Percentiles rank a stretch among this genome's conserved stretches.
These are phyloP conservation scores for Solen grandis DNA, from an alignment of 1,140 invertebrate species.

Conservation along the genomic window DNA sequence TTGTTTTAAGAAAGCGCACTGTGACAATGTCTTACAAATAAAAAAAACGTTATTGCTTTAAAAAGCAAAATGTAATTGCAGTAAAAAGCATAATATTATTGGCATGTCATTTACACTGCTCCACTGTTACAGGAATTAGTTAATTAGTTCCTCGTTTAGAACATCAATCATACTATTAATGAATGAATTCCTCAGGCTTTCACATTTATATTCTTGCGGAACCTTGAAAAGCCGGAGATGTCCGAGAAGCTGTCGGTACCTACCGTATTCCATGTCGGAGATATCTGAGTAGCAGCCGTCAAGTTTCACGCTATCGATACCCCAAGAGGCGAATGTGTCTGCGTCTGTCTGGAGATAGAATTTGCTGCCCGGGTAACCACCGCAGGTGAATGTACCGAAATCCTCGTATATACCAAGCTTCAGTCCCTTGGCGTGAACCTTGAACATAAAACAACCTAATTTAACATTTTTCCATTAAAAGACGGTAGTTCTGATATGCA, in stretches of 20 bases:
- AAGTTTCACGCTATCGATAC: slow-evolving; percentile 96
- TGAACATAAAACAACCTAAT: too few relatives aligned
- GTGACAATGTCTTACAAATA: too few relatives aligned
- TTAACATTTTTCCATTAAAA: too few relatives aligned
- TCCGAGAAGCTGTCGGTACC: neutral
- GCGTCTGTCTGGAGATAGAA: slow-evolving; percentile 93
- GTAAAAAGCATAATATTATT: too few relatives aligned
- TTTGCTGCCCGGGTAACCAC: slow-evolving; percentile 94
- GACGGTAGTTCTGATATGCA: too few relatives aligned
- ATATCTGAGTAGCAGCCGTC: slow-evolving; percentile 96
- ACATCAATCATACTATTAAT: neutral
- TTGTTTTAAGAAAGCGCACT: too few relatives aligned
- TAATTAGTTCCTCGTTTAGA: too few relatives aligned
- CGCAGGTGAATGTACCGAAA: slow-evolving; percentile 95
- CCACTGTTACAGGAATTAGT: too few relatives aligned
- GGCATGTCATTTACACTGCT: too few relatives aligned
- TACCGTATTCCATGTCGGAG: slow-evolving; percentile 57
- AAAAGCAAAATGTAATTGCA: too few relatives aligned
- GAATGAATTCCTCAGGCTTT: neutral
- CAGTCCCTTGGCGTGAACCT: slow-evolving; percentile 95
- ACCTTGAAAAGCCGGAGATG: too few relatives aligned
- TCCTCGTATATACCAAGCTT: slow-evolving; percentile 99
- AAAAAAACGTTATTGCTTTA: too few relatives aligned
- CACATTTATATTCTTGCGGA: neutral
- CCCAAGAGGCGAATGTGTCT: slow-evolving; percentile 95